Evolutionary conservation across 2,888 invertebrate genomes (phyloP), one percentile per base, ranked within the genome.

Genomic region (Chirona hameri): DNA sequence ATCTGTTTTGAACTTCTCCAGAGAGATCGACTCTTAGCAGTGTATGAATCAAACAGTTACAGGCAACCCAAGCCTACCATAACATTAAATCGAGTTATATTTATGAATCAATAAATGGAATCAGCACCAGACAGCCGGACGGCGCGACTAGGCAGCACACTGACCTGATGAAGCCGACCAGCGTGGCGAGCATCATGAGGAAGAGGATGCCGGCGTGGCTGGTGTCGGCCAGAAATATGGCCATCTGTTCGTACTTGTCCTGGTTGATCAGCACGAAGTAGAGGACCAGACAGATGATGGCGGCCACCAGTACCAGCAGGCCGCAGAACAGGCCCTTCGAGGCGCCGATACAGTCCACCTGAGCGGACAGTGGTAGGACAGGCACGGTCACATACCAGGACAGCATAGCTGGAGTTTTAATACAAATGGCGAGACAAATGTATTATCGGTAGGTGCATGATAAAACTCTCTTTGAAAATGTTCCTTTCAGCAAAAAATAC

Each of bases 241-340:
- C 96, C 86, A 97, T 90, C 85, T 95, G 91, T 86, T 93, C 93
- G 87, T 95, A 91, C 87, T 94, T 92, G 84, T 86, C 85, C 55
- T 86, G 94, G 88, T 94, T 94, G 86, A 97, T 94, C 87, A 98
- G 91, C 85, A 98, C 97, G 90, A 97, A 97, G 93, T 97, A 98
- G 85, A 97, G 92, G 87, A 98, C 97, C 88, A 98, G 91, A 89
- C 96, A 96, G 89, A 97, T 97, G 86, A 97, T 91, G 39, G 96
- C 95, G 83, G 94, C 95, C 85, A 97, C 96, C 86, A 97, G 91
- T 85, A 96, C 91, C 84, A 97, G 91, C 82, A 97, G 91, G 86
- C 97, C 97, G 89, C 95, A 94, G 91, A 97, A 97, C 82, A 97
- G 91, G 10, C 87, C 88, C 81, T 88, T 87, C 87, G 96, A 96